Evolutionary conservation across 2,888 invertebrate genomes (phyloP), one percentile per base, ranked within the genome.

Genomic region (Cantharis rustica): DNA sequence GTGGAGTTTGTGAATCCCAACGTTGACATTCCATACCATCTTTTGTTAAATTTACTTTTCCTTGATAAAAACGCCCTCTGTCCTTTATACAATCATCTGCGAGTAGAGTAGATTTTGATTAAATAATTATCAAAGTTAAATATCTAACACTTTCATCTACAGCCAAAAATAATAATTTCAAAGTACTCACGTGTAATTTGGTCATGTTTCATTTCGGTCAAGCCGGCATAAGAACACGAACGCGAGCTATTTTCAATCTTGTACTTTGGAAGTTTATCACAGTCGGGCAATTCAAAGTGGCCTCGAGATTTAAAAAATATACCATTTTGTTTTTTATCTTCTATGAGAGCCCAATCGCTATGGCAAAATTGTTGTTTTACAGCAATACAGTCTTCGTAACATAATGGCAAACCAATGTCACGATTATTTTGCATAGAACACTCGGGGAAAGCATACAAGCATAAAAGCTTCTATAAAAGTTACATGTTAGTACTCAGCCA

Each of bases 371-470:
- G 93, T 87, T 95, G 93, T 86, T 94, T 94, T 23, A 97, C 95
- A 72, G 98, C 98, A 86, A 95, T 92, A 86, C 98, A 98, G 86
- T 98, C 97, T 90, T 98, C 98, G 85, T 95, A 95, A 88, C 97
- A 97, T 5, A 97, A 89, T 4, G 96, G 96, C 76, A 96, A 89
- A 71, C 92, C 93, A 79, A 92, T 90, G 20, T 69, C 79, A 3
- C 94, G 93, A 76, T 91, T 91, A 70, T 93, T 93, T 83, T 90
- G 90, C 84, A 92, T 92, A 83, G 93, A 89, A 76, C 86, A 86
- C 78, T 93, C 90, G 85, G 98, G 98, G 89, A 98, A 98, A 70
- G 97, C 96, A 89, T 96, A 97, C 75, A 95, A 93, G 88, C 98
- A 98, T 15, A 98, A 89, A 86, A 98, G 91, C 90, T 93, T 95